phyloP scores from a whole-genome alignment of 2,888 invertebrate genomes.

The Xylota segnis region DNA sequence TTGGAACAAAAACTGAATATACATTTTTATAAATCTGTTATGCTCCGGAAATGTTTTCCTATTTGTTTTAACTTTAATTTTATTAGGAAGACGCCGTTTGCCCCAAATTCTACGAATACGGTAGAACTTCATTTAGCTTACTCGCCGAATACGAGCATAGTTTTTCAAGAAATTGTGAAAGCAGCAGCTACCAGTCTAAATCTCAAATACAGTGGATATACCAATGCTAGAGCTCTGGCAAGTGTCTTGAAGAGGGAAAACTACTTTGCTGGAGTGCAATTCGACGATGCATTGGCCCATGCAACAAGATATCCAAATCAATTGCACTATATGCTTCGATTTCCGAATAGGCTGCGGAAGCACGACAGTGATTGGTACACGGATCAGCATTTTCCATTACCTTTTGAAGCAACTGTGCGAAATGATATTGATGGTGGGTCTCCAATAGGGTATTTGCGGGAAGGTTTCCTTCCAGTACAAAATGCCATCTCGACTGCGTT shows the following conservation, averaged over 20 bases:
- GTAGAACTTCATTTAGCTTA: conserved; percentile 83
- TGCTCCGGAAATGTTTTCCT: no score
- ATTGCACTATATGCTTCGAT: conserved; percentile 86
- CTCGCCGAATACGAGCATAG: conserved; percentile 84
- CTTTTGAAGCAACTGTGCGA: conserved; percentile 88
- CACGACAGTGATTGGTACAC: conserved; percentile 87
- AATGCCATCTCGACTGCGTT: conserved; percentile 85
- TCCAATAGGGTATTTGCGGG: conserved; percentile 87
- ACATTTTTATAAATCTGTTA: no score
- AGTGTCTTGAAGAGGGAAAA: conserved; percentile 57
- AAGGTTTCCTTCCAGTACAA: conserved; percentile 89
- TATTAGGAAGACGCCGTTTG: no score
- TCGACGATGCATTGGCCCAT: conserved; percentile 84
- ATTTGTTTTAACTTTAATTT: no score
- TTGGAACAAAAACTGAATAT: no score
- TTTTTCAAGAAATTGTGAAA: conserved; percentile 83
- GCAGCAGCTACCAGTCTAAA: conserved; percentile 78
- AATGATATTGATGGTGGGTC: conserved; percentile 85
- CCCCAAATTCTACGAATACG: background rate
- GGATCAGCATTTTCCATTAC: conserved; percentile 87
- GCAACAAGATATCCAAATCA: conserved; percentile 84
- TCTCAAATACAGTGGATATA: conserved; percentile 68
- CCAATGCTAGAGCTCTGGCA: conserved; percentile 76
- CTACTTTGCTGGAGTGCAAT: conserved; percentile 86
- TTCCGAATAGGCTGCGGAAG: conserved; percentile 87